These are phyloP conservation scores for Heliocidaris erythrogramma DNA, from an alignment of 35 echinoderm and acorn worm genomes.

Conservation along the genomic window DNA sequence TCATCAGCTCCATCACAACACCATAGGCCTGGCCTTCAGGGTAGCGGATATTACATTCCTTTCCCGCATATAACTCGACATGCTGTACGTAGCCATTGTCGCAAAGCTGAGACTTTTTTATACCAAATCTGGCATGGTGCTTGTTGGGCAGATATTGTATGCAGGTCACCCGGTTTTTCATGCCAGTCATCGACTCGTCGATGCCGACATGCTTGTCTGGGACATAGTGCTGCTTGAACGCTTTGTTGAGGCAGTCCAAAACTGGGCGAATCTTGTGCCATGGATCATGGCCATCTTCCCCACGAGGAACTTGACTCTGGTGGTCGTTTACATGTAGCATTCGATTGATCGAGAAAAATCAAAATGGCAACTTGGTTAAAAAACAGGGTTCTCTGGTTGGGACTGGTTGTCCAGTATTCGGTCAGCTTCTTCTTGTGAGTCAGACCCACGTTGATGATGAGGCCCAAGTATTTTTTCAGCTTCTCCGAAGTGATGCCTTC, in stretches of 20 bases:
- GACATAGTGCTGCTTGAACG: background rate
- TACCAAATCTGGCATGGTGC: background rate
- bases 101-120: background rate
- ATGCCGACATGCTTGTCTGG: background rate
- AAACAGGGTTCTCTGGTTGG: background rate
- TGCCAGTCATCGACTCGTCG: background rate
- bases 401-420: background rate
- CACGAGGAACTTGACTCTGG: background rate
- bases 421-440: background rate
- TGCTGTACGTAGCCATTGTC: background rate
- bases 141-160: conserved; percentile 19
- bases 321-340: background rate
- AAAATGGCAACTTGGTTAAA: conserved; percentile 2
- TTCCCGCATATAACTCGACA: background rate
- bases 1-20: background rate
- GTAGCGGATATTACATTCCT: background rate
- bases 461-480: background rate
- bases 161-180: background rate
- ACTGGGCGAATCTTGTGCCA: background rate
- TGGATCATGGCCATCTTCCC: background rate
- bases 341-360: background rate
- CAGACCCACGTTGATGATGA: background rate
- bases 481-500: background rate
- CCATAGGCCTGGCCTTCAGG: background rate
- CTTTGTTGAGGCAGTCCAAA: background rate